Conservation (phyloP, 2,888 invertebrate genomes). For the Dryobota labecula region DNA sequence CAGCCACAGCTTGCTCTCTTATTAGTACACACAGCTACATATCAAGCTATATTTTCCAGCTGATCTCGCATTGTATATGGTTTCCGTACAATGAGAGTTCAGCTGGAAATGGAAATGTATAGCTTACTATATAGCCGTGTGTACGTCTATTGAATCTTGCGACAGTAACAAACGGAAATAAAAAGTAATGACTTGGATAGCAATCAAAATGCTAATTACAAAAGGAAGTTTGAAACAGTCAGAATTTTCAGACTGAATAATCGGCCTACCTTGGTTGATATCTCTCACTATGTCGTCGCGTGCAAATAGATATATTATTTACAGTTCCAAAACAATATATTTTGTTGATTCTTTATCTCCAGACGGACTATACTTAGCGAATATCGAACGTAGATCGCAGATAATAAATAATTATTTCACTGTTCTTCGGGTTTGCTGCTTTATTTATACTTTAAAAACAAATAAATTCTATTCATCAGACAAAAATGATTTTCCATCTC, state of each 20-base stretch:
- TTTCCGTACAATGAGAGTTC: too few species aligned
- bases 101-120: too few species aligned
- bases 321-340: constrained; percentile 24
- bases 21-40: too few species aligned
- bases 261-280: constrained; percentile 28
- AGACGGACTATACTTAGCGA: constrained; percentile 37
- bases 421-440: background rate
- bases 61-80: too few species aligned
- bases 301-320: constrained; percentile 26
- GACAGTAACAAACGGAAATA: background rate
- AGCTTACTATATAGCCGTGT: too few species aligned
- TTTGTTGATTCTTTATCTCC: constrained; percentile 43
- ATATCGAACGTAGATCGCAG: constrained; percentile 31
- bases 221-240: constrained; percentile 20
- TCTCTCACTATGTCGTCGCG: constrained; percentile 52
- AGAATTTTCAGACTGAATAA: constrained; percentile 35
- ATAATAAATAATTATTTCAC: constrained; percentile 25
- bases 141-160: background rate
- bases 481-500: background rate
- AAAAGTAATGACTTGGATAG: constrained; percentile 8
- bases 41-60: too few species aligned
- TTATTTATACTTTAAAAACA: background rate
- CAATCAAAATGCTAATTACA: constrained; percentile 11
- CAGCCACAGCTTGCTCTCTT: background rate
- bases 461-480: background rate